Evolutionary conservation across 2,113 vertebrate species (phyloP), one percentile per base, ranked within the genome.

Genomic region (Alosa alosa): DNA sequence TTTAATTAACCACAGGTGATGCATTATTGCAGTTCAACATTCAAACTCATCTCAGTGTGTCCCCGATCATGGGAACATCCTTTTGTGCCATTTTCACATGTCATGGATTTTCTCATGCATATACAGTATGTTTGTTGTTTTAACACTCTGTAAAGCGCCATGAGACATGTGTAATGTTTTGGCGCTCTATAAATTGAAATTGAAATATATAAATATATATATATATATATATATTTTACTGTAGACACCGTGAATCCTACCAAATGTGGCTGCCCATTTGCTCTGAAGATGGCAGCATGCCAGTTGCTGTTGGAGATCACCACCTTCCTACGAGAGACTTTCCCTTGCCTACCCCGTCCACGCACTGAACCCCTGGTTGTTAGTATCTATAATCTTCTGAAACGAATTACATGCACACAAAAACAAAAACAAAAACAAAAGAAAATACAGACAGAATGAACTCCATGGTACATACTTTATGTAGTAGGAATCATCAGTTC

Each of bases 241-340:
- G 81, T 91, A 99, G 98, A 98, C 92, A 99, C 98, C 6, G 98
- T 99, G 88, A 99, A 99, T 90, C 98, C 98, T 0, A 98, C 98
- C 39, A 99, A 98, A 92, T 99, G 98, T 31, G 97, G 96, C 89
- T 99, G 98, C 86, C 98, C 98, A 57, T 99, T 99, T 91, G 97
- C 98, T 25, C 94, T 99, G 86, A 99, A 99, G 94, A 99, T 99
- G 98, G 96, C 98, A 0, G 98, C 98, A 11, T 99, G 98, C 84
- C 98, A 99, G 89, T 95, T 99, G 84, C 92, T 99, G 55, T 90
- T 99, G 92, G 98, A 99, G 94, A 98, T 99, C 90, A 99, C 98
- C 85, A 99, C 98, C 2, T 99, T 99, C 89, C 95, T 99, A 81
- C 93, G 98, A 52, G 98, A 99, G 94, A 99, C 98, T 1, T 99